These are phyloP conservation scores for Harpegnathos saltator DNA, from an alignment of 1,140 invertebrate genomes.

Conservation along the genomic window DNA sequence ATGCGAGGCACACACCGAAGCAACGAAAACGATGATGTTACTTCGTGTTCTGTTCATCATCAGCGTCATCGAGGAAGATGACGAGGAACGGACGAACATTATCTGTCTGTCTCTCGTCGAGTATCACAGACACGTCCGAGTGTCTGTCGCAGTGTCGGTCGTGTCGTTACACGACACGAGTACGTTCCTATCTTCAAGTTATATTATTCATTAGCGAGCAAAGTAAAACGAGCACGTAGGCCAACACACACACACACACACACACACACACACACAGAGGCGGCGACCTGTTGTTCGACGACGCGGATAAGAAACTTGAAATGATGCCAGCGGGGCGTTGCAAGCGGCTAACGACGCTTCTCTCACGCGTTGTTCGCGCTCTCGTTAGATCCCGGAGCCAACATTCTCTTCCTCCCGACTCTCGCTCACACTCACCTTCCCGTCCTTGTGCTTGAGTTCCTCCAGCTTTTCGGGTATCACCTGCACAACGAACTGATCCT, in stretches of 20 bases:
- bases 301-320: conserved; percentile 64
- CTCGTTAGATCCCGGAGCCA: conserved; percentile 11
- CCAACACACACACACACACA: too few relatives aligned
- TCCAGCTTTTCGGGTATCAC: conserved; percentile 83
- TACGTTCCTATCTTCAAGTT: conserved; percentile 1
- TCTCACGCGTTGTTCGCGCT: conserved; percentile 14
- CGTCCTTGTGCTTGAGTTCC: conserved; percentile 78
- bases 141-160: background rate
- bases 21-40: background rate
- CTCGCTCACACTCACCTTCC: conserved; percentile 81
- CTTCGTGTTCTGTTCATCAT: too few relatives aligned
- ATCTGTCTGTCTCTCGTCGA: background rate
- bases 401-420: background rate
- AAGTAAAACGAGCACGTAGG: too few relatives aligned
- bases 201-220: conserved; percentile 44
- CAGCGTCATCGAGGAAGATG: too few relatives aligned
- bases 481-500: conserved; percentile 87
- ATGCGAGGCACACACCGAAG: too few relatives aligned
- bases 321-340: conserved; percentile 60
- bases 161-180: background rate
- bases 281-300: conserved; percentile 67
- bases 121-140: background rate
- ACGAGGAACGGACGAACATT: too few relatives aligned
- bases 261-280: background rate
- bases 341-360: conserved; percentile 59